phyloP scores from a whole-genome alignment of 2,797 vertebrate genomes.

The Meriones psammophilus region DNA sequence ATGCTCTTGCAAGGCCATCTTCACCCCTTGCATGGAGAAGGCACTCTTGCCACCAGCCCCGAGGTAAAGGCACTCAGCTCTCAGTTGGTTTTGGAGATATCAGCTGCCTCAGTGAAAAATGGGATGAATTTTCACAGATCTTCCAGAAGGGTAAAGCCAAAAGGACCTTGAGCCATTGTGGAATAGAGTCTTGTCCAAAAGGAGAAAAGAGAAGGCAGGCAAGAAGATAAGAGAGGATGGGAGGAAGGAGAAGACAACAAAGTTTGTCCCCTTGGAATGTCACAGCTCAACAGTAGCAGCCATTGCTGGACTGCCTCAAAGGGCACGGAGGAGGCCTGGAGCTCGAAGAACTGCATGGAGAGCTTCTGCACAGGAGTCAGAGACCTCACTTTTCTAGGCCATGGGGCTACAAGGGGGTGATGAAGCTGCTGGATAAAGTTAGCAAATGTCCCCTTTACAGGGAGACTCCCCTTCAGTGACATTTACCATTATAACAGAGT shows the following conservation, averaged over 20 bases:
- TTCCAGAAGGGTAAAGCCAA: not conserved
- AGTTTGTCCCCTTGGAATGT: not conserved
- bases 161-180: not conserved
- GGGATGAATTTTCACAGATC: not conserved
- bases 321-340: not conserved
- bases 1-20: not conserved
- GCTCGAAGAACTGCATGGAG: not conserved
- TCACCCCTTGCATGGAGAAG: not conserved
- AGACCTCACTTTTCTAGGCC: not conserved
- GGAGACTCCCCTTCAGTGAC: not conserved
- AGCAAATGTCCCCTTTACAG: not conserved
- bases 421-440: not conserved
- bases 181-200: not conserved
- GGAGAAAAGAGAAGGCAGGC: not conserved
- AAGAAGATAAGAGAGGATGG: too few species aligned
- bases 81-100: not conserved
- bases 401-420: not conserved
- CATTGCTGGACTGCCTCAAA: not conserved
- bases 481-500: not conserved
- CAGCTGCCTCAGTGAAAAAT: not conserved
- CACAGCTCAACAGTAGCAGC: not conserved
- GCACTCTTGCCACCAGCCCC: accelerated
- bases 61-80: not conserved
- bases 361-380: not conserved
- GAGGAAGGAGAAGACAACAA: not conserved